Base-by-base conservation (phyloP, 1,140 invertebrate genomes). In the Procambarus virginalis region DNA sequence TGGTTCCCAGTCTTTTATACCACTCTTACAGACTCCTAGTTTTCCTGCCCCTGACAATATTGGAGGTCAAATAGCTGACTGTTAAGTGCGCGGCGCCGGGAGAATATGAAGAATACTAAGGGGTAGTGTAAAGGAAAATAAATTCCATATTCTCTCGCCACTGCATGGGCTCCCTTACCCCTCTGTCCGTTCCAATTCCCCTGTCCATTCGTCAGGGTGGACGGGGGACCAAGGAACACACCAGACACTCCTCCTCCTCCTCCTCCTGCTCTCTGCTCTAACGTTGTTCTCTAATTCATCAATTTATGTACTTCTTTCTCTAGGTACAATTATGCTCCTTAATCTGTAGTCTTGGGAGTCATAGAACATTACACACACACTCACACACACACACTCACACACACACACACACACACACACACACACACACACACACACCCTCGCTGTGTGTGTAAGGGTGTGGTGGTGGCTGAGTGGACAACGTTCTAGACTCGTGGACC, bases 121-220 rank as follows among this genome's bases (percentile, higher is more conserved):
- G 55, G 55, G 58, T 48, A 85, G 76, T 76, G 34, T 76, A 58
- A 85, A 20, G 70, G 58, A 75, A 90, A 90, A 90, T 90, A 90
- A 85, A 90, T 86, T 73, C 77, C 89, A 73, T 89, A 79, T 85
- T 79, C 77, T 76, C 58, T 60, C 51, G 20, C 46, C 55, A 34
- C 58, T 84, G 22, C 82, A 81, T 81, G 55, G 78, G 64, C 84
- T 82, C 89, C 83, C 60, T 90, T 77, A 34, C 34, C 34, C 70
- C 84, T 68, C 82, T 90, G 89, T 90, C 89, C 77, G 83, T 90
- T 90, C 89, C 87, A 83, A 89, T 89, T 89, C 87, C 87, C 87
- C 80, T 77, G 87, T 89, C 87, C 87, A 89, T 89, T 89, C 87
- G 87, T 89, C 81, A 84, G 49, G 80, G 78, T 75, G 79, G 79